Evolutionary conservation across 1,140 invertebrate species (phyloP).

Genomic region (Ips nitidus): DNA sequence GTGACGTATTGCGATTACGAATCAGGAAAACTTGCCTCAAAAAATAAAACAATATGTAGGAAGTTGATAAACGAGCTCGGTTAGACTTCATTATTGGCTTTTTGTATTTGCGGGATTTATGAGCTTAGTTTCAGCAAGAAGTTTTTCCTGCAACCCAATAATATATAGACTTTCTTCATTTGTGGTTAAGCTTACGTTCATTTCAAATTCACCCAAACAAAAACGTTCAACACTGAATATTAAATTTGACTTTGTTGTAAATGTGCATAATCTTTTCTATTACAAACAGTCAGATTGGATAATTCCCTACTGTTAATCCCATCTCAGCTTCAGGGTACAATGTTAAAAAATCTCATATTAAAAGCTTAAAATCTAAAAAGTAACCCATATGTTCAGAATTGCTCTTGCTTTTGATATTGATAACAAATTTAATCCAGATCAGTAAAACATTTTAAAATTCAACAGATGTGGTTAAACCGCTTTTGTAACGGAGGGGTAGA

Average conservation of each 20-base stretch:
- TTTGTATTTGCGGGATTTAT: too few species aligned
- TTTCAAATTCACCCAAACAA: too few species aligned
- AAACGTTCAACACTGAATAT: too few species aligned
- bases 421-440: conserved; percentile 32
- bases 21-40: conserved; percentile 21
- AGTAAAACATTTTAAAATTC: conserved; percentile 29
- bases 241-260: too few species aligned
- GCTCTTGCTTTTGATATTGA: conserved; percentile 30
- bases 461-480: conserved; percentile 36
- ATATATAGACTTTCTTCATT: too few species aligned
- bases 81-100: neutral
- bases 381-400: conserved; percentile 20
- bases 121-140: too few species aligned
- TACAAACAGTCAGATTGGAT: too few species aligned
- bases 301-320: too few species aligned
- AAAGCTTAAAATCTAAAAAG: neutral
- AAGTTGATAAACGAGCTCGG: neutral
- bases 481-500: conserved; percentile 13
- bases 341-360: conserved; percentile 19
- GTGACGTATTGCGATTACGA: conserved; percentile 34
- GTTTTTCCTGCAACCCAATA: too few species aligned
- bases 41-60: conserved; percentile 19
- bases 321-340: neutral
- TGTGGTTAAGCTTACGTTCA: too few species aligned
- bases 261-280: too few species aligned